Base-by-base conservation (phyloP, 2,797 vertebrate genomes). In the Sebastes oblongus region DNA sequence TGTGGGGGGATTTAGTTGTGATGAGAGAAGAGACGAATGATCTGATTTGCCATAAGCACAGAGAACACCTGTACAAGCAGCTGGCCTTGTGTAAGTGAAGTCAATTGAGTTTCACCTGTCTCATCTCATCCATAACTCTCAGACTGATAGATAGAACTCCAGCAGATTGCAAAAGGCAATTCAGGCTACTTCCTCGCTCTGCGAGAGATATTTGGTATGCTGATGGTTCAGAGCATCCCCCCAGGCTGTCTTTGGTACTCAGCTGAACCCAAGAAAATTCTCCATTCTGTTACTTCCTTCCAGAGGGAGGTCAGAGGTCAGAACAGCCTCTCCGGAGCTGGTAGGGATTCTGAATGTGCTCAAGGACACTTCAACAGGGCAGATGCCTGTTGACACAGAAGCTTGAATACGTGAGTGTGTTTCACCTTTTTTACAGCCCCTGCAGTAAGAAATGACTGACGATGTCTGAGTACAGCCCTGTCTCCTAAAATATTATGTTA, bases 101-200 rank as follows among this genome's bases (percentile, higher is more conserved):
- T 66, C 75, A 84, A 81, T 76, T 58, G 81, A 60, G 62, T 83
- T 84, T 84, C 66, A 83, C 80, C 78, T 77, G 74, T 83, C 82
- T 64, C 66, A 32, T 86, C 78, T 83, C 85, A 79, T 88, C 66
- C 52, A 46, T 30, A 59, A 34, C 52, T 73, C 66, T 30, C 71
- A 62, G 39, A 67, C 78, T 80, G 75, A 89, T 64, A 50, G 64
- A 66, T 81, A 36, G 25, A 74, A 72, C 62, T 80, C 64, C 36
- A 39, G 75, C 36, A 80, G 72, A 75, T 71, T 87, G n/a, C 68
- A 64, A 50, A 50, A 80, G 29, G 50, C 58, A 64, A 27, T 75
- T 66, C 60, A n/a, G 11, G 42, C 55, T 56, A 10, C 68, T 58
- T 78, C 56, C 61, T 58, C 29, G 11, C 34, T 42, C 62, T 34